Base-by-base conservation (phyloP, 2,797 vertebrate genomes). In the Micropoecilia bifurca region DNA sequence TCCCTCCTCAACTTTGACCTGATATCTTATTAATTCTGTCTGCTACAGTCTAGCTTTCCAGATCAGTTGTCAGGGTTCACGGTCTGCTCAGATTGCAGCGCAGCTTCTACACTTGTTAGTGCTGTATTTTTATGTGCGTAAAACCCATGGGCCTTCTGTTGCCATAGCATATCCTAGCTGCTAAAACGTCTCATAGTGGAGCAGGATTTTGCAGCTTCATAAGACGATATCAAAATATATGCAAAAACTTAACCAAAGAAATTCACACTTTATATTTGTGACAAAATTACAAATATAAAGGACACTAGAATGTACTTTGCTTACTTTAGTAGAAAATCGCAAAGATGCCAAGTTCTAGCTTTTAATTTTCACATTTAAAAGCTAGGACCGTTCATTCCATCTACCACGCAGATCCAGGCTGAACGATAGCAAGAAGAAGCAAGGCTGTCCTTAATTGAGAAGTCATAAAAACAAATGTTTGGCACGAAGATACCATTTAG, bases 381-480 rank as follows among this genome's bases (percentile, higher is more conserved):
- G 36, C 36, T 36, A 36, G 36, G 36, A 36, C 36, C 3, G 71
- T 71, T 55, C 36, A 69, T 48, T 69, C 71, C 10, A 3, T 76
- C 68, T 75, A 84, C 75, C 47, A 84, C 81, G 74, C 79, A 84
- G 77, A 81, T 75, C 10, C 59, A 59, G 46, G 22, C 46, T 73
- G 78, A 81, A 79, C 81, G 75, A 30, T 71, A 75, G 75, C 75
- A 73, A 47, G 63, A 83, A 73, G 68, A 80, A 72, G 53, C 73
- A 73, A 78, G 74, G 47, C 43, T 46, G 57, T 78, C 74, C 84
- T 59, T 79, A 81, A 88, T 82, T 82, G 78, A 82, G 72, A 78
- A 78, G 55, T 78, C 50, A 77, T 82, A 61, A 81, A 87, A 88
- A 85, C 43, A 87, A 87, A 91, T 83, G 59, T 82, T 85, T 92